Evolutionary conservation across 2,113 vertebrate species (phyloP).

Genomic region (Acanthisitta chloris): DNA sequence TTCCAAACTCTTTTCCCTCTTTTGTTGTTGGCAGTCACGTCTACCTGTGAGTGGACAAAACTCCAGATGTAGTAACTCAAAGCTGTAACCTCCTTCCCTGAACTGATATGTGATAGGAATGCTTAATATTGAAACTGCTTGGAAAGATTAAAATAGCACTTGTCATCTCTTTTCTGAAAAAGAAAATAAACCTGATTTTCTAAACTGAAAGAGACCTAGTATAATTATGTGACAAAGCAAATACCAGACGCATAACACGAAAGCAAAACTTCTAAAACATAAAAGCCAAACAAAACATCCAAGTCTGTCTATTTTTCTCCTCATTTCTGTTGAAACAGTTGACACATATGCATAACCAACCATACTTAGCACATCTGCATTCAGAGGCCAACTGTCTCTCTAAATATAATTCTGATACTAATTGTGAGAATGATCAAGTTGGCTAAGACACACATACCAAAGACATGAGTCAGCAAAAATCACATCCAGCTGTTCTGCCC

Average conservation of each 20-base stretch:
- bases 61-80: slow-evolving; percentile 35
- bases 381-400: neutral
- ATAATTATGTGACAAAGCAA: slow-evolving; percentile 3
- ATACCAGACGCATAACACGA: neutral
- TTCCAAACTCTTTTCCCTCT: neutral
- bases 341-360: neutral
- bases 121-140: neutral
- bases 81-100: neutral
- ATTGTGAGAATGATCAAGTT: neutral
- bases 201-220: neutral
- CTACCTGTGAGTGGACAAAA: slow-evolving; percentile 29
- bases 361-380: neutral
- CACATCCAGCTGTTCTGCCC: neutral
- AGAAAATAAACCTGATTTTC: slow-evolving; percentile 44
- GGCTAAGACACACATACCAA: neutral
- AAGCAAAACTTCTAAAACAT: neutral
- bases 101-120: neutral
- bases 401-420: slow-evolving; percentile 20
- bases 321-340: neutral
- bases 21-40: neutral
- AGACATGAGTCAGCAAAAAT: slow-evolving; percentile 21
- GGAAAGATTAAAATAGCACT: slow-evolving; percentile 55
- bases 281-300: slow-evolving; percentile 18
- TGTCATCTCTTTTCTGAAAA: slow-evolving; percentile 19
- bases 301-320: neutral